Evolutionary conservation across 2,113 vertebrate species (phyloP).

Genomic region (Melanocharis versteri): DNA sequence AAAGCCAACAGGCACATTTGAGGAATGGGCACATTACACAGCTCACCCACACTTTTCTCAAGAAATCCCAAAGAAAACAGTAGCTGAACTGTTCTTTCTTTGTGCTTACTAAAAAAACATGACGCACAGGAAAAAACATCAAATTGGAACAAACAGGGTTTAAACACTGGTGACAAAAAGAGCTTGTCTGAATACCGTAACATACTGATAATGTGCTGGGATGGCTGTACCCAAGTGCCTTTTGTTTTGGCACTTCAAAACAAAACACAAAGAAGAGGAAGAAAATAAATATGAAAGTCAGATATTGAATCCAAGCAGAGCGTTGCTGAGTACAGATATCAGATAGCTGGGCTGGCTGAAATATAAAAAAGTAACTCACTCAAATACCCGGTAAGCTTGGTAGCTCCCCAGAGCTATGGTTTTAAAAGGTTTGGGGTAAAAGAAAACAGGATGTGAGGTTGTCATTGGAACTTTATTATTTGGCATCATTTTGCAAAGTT

Average conservation of each 20-base stretch:
- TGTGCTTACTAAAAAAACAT: background rate
- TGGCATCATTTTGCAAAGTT: background rate
- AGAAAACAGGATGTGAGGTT: background rate
- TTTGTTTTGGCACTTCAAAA: background rate
- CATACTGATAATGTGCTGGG: background rate
- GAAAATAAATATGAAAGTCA: background rate
- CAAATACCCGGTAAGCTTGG: background rate
- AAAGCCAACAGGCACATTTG: background rate
- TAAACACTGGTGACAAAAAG: background rate
- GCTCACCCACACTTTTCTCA: background rate
- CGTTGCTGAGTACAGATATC: background rate
- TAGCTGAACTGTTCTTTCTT: background rate
- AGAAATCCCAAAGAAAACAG: background rate
- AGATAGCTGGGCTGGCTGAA: background rate
- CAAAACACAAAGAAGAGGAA: background rate
- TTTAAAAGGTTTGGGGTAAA: background rate
- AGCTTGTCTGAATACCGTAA: background rate
- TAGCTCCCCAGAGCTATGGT: accelerated
- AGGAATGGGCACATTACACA: background rate
- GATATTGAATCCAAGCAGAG: background rate
- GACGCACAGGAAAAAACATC: background rate
- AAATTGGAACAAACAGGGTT: background rate
- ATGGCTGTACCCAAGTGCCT: background rate
- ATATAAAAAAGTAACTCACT: background rate
- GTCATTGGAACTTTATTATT: background rate